Evolutionary conservation across 1,140 invertebrate genomes (phyloP), one percentile per base, ranked within the genome.

Genomic region (Venturia canescens): DNA sequence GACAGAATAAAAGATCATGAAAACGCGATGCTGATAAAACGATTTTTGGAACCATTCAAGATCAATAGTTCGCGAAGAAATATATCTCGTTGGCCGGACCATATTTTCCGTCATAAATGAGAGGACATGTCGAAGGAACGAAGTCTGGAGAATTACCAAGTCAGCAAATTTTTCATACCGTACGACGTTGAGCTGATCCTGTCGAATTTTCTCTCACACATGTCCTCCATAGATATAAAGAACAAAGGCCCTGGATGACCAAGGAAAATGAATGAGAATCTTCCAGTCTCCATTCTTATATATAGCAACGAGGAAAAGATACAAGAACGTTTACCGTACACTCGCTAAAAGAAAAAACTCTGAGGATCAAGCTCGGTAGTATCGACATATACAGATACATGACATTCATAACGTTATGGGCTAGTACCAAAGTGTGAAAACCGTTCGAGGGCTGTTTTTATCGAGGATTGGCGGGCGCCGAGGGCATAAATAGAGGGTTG

Each of bases 401-500:
- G 9, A n/a, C 3, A n/a, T 21, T 13, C 60, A 77, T 66, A 63
- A 53, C 57, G 75, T 53, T 74, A 50, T 74, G 23, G 71, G 44
- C 57, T 63, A 66, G 57, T 77, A 77, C 9, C n/a, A 60, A 76
- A 77, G 60, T 60, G 75, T 44, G 75, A 27, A 74, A 70, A 78
- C 74, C 77, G 78, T 79, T 75, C 31, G 70, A 67, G 60, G 63
- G 72, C 79, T 80, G 81, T 69, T 84, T 82, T 79, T 83, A 84
- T 84, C 74, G 80, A 82, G 79, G 79, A 77, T 78, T 81, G 80
- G 60, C 53, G 79, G 48, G 74, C 38, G 77, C 74, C 70, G 75
- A 80, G 50, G 77, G 79, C 78, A 84, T 83, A 83, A 83, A 83
- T 78, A 83, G 63, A 74, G 72, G 66, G 53, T 72, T 29, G 78